These are phyloP conservation scores for Oostethus manadensis DNA, from an alignment of 2,113 vertebrate genomes.

Conservation along the genomic window DNA sequence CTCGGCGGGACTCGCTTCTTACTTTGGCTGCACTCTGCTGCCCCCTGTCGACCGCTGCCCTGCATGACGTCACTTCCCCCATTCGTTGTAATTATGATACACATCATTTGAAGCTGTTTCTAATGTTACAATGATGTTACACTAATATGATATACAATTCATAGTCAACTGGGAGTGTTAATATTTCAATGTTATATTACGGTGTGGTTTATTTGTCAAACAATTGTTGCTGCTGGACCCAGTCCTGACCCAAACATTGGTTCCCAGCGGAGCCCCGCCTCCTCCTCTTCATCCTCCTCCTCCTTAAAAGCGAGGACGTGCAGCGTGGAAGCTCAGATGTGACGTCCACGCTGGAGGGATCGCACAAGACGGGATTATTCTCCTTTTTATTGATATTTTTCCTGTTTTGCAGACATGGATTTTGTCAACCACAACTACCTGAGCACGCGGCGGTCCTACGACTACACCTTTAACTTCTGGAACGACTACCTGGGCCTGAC, in stretches of 20 bases:
- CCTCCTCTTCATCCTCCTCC: constrained; percentile 25
- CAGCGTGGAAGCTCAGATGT: constrained; percentile 54
- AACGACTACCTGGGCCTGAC: constrained; percentile 81
- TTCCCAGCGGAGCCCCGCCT: too few species aligned
- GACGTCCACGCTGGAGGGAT: constrained; percentile 63
- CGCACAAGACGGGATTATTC: not conserved
- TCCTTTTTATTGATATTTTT: constrained; percentile 28
- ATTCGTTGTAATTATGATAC: too few species aligned
- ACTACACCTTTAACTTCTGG: constrained; percentile 83
- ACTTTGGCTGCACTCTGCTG: constrained; percentile 49
- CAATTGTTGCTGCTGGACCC: too few species aligned
- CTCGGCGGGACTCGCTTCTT: not conserved
- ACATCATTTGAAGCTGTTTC: not conserved
- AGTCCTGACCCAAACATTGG: too few species aligned
- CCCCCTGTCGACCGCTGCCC: constrained; percentile 55
- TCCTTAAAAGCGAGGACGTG: constrained; percentile 72
- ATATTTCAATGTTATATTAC: too few species aligned
- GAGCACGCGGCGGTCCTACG: constrained; percentile 72
- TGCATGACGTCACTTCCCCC: not conserved
- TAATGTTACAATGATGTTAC: not conserved
- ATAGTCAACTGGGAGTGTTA: too few species aligned
- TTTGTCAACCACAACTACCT: constrained; percentile 79
- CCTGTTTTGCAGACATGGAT: constrained; percentile 65
- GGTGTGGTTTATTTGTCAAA: too few species aligned
- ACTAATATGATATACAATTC: too few species aligned